Percentiles rank a stretch among this genome's conserved stretches.
Conservation (phyloP, 2,797 vertebrate genomes). For the Cynodonichthys magdalenae region DNA sequence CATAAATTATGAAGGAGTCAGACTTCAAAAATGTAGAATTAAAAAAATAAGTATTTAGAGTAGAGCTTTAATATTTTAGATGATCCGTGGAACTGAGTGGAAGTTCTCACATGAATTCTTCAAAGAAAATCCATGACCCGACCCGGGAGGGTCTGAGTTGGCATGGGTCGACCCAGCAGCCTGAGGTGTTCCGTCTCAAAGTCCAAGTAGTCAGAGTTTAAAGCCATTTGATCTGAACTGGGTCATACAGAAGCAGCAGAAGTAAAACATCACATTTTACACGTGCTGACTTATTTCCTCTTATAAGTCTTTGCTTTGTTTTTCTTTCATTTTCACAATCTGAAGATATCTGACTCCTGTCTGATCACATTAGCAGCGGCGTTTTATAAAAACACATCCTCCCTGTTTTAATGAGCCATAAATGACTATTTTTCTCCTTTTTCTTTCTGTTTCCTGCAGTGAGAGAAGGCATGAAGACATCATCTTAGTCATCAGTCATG, state of each 20-base stretch:
- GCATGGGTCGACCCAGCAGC: not conserved
- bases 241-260: not conserved
- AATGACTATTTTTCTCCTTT: not conserved
- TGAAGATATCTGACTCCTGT: not conserved
- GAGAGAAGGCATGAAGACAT: conserved; percentile 93
- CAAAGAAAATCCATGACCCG: no score
- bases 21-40: not conserved
- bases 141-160: not conserved
- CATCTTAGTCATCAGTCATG: conserved; percentile 90
- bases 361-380: not conserved
- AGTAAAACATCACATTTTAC: not conserved
- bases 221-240: not conserved
- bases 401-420: not conserved
- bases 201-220: not conserved
- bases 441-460: conserved; percentile 54
- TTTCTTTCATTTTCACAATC: not conserved
- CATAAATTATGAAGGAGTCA: not conserved
- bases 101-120: not conserved
- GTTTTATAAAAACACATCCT: not conserved
- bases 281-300: not conserved
- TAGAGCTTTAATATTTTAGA: not conserved
- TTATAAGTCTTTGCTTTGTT: not conserved
- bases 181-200: not conserved
- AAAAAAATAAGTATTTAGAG: not conserved
- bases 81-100: not conserved